These are phyloP conservation scores for Odontothrips loti DNA, from an alignment of 2,888 invertebrate genomes.

Conservation along the genomic window DNA sequence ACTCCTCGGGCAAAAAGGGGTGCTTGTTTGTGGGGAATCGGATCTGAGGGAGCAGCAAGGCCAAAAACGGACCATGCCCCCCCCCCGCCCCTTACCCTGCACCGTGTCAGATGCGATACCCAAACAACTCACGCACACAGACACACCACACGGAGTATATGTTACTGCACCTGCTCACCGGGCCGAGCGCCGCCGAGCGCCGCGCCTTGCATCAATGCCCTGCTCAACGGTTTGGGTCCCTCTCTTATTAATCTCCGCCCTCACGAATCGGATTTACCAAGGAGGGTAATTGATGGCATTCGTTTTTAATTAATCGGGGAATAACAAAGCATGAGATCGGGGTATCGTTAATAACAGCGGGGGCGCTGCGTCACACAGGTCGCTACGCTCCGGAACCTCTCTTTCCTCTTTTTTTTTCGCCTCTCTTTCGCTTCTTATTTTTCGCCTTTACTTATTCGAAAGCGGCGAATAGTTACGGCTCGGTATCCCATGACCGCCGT, in stretches of 20 bases:
- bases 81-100: neutral
- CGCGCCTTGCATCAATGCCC: neutral
- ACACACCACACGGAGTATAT: neutral
- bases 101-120: conserved; percentile 1
- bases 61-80: neutral
- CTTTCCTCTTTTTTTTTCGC: neutral
- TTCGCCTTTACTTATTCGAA: neutral
- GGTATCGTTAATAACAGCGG: neutral
- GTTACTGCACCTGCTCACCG: no score
- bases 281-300: neutral
- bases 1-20: neutral
- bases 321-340: conserved; percentile 2
- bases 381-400: no score
- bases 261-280: neutral
- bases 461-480: neutral
- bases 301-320: conserved; percentile 21
- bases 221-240: neutral
- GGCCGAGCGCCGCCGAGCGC: no score
- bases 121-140: neutral
- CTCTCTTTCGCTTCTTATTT: neutral
- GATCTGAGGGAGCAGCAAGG: neutral
- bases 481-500: neutral
- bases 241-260: neutral
- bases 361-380: no score
- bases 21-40: neutral